Percentiles rank a stretch among this genome's conserved stretches.
Evolutionary conservation across 2,797 vertebrate species (phyloP).

Genomic region (Echeneis naucrates): DNA sequence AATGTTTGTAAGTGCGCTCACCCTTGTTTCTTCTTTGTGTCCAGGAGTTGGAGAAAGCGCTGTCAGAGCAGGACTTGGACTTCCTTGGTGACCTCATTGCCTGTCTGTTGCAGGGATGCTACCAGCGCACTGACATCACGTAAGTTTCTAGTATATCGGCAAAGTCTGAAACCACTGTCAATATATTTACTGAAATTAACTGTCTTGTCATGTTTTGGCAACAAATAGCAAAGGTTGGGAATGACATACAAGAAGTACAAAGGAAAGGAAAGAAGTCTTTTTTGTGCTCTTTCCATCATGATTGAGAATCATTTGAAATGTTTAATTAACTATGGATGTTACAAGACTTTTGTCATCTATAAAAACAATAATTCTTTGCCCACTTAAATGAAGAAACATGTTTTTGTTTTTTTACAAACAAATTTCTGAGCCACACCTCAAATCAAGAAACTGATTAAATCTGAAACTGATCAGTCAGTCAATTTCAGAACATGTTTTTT

Average conservation of each 20-base stretch:
- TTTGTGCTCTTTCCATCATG: not conserved
- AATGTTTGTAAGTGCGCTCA: constrained; percentile 7
- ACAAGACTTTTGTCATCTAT: too few relatives aligned
- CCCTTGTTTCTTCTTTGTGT: constrained; percentile 38
- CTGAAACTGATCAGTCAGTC: not conserved
- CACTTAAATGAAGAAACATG: too few relatives aligned
- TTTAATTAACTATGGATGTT: too few relatives aligned
- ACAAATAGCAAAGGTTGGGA: not conserved
- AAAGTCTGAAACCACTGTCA: not conserved
- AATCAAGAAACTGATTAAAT: too few relatives aligned
- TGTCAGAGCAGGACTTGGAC: constrained; percentile 91
- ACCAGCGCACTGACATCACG: constrained; percentile 98
- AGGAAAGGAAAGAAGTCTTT: not conserved
- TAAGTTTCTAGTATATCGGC: constrained; percentile 80
- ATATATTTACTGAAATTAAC: not conserved
- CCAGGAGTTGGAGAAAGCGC: constrained; percentile 96
- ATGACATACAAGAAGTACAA: not conserved
- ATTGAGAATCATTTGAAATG: not conserved
- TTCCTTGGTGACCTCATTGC: constrained; percentile 95
- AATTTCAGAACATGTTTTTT: not conserved
- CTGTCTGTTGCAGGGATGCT: constrained; percentile 97
- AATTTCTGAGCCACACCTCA: too few relatives aligned
- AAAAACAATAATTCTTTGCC: not conserved
- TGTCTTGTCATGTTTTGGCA: not conserved
- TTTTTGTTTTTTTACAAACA: not conserved